Percentiles rank a stretch among this genome's conserved stretches.
phyloP scores from a whole-genome alignment of 2,113 vertebrate species.

The Uria lomvia region DNA sequence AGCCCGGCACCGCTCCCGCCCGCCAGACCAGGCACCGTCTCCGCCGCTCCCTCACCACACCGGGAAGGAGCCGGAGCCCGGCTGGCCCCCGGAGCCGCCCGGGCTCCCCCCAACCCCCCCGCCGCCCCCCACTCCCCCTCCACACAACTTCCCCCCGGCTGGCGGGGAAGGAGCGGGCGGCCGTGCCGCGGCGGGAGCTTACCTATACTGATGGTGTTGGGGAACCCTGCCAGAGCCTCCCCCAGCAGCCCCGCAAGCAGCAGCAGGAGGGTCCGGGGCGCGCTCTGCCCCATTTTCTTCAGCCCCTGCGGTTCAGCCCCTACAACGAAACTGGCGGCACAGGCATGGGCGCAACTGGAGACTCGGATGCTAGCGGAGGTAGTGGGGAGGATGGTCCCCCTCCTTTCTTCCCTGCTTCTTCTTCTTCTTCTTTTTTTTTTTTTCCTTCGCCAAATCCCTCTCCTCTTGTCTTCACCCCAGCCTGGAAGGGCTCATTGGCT shows the following conservation, averaged over 20 bases:
- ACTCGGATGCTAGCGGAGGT: slow-evolving; percentile 50
- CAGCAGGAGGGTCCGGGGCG: slow-evolving; percentile 76
- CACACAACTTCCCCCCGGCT: background rate
- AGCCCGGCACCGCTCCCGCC: background rate
- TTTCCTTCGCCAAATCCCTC: background rate
- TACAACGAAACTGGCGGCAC: slow-evolving; percentile 77
- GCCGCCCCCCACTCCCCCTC: background rate
- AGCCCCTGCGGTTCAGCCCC: slow-evolving; percentile 81
- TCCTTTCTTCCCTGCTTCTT: background rate
- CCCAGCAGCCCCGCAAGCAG: slow-evolving; percentile 86
- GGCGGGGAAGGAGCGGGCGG: background rate
- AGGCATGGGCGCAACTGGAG: slow-evolving; percentile 81
- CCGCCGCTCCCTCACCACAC: background rate
- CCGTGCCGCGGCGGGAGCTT: slow-evolving; percentile 60
- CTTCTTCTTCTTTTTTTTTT: background rate
- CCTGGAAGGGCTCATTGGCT: slow-evolving; percentile 69
- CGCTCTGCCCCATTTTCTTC: slow-evolving; percentile 89
- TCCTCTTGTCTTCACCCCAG: slow-evolving; percentile 66
- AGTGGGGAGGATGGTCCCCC: background rate
- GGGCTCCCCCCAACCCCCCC: background rate
- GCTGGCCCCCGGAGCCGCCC: background rate
- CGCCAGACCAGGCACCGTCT: background rate
- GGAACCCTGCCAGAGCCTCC: slow-evolving; percentile 86
- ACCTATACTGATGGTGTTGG: slow-evolving; percentile 98
- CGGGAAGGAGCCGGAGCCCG: background rate